Evolutionary conservation across 2,888 invertebrate genomes (phyloP).

Genomic region (Maniola hyperantus): DNA sequence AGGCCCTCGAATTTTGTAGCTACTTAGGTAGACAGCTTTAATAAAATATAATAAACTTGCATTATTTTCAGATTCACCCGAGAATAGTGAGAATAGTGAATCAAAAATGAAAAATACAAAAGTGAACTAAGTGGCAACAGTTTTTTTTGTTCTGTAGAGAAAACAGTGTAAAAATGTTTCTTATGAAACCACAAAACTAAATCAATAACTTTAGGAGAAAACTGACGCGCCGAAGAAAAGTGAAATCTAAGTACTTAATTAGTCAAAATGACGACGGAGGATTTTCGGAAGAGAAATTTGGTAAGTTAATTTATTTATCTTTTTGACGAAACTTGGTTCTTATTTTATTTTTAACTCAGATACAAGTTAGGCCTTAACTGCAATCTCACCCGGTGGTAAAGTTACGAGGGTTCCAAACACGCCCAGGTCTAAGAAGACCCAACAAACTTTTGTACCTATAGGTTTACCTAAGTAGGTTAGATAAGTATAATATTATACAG

Average conservation of each 20-base stretch:
- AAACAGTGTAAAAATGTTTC: neutral
- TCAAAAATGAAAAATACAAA: neutral
- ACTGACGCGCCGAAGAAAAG: neutral
- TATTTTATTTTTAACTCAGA: no score
- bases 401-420: no score
- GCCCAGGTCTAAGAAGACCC: no score
- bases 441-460: no score
- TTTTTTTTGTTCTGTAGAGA: neutral
- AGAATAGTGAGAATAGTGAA: neutral
- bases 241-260: no score
- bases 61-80: slow-evolving; percentile 4
- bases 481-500: no score
- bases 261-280: slow-evolving; percentile 6
- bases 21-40: neutral
- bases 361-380: no score
- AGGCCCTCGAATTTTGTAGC: neutral
- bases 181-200: neutral
- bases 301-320: neutral
- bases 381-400: no score
- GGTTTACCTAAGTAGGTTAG: no score
- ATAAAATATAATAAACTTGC: neutral
- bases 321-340: neutral
- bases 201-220: neutral
- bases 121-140: neutral
- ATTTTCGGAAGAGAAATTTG: neutral